Conservation (phyloP, 2,113 vertebrate species). For the Microcebus griseorufus region DNA sequence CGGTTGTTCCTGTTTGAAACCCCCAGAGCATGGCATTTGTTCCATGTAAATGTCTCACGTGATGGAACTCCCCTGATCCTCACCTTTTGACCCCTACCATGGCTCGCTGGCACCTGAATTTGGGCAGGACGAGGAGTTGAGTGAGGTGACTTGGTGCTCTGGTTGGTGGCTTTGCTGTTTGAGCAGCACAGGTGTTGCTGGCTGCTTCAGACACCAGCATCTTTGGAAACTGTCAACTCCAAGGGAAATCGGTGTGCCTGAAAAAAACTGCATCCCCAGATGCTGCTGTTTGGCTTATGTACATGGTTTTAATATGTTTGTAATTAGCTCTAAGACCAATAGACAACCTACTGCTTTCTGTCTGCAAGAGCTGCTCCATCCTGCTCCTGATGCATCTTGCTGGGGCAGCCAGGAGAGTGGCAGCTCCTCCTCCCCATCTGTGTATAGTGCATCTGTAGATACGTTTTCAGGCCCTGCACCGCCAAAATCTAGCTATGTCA, state of each 20-base stretch:
- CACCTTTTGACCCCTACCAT: not conserved
- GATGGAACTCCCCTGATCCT: fast-evolving
- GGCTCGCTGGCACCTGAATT: not conserved
- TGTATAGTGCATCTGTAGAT: too few relatives aligned
- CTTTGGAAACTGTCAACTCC: too few relatives aligned
- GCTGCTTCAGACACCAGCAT: not conserved
- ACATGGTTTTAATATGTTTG: not conserved
- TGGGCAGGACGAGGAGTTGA: not conserved
- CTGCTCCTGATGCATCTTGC: not conserved
- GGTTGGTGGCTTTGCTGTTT: too few relatives aligned
- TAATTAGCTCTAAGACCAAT: not conserved
- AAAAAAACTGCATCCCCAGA: not conserved
- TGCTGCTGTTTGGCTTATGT: not conserved
- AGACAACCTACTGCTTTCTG: not conserved
- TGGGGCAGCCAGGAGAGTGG: not conserved
- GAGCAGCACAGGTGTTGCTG: fast-evolving
- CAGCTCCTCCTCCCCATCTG: not conserved
- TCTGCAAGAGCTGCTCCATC: not conserved
- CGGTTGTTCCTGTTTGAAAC: not conserved
- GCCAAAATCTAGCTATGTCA: too few relatives aligned
- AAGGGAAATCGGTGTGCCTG: fast-evolving
- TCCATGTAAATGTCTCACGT: not conserved
- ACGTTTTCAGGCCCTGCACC: not conserved
- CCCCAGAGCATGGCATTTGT: not conserved
- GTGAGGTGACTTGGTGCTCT: not conserved